A percentile compares a stretch with the other conserved stretches of the same genome.
Evolutionary conservation across 2,888 invertebrate species (phyloP).

Genomic region (Galerucella nymphaeae): DNA sequence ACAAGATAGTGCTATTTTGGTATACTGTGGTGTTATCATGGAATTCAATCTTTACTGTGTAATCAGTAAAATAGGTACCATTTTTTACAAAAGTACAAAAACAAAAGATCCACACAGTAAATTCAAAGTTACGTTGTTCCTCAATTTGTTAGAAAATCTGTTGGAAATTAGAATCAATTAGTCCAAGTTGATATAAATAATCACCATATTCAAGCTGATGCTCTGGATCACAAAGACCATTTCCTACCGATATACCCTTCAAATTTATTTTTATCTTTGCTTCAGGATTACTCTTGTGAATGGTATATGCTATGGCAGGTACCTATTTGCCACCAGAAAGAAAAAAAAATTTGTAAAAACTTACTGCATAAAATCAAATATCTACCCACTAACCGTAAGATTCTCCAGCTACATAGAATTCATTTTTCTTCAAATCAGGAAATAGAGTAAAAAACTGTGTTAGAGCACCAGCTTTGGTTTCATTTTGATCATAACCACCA

Average conservation of each 20-base stretch:
- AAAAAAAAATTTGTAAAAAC: neutral
- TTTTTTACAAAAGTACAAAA: too few relatives aligned
- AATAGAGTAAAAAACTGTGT: conserved; percentile 88
- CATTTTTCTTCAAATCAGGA: conserved; percentile 77
- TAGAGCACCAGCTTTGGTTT: conserved; percentile 82
- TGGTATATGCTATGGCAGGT: conserved; percentile 81
- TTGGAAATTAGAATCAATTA: conserved; percentile 74
- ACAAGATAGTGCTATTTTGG: too few relatives aligned
- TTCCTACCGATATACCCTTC: conserved; percentile 80
- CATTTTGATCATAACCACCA: conserved; percentile 81
- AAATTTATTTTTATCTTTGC: conserved; percentile 76
- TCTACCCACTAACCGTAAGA: conserved; percentile 73
- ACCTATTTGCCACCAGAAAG: conserved; percentile 71
- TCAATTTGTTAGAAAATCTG: conserved; percentile 73
- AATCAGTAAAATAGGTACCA: too few relatives aligned
- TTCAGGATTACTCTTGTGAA: conserved; percentile 72
- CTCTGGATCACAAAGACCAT: conserved; percentile 82
- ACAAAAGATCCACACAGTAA: too few relatives aligned
- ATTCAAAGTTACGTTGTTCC: conserved; percentile 63
- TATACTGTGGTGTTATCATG: too few relatives aligned
- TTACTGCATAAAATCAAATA: neutral
- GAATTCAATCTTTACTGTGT: neutral
- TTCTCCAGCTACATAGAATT: conserved; percentile 90
- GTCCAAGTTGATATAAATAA: conserved; percentile 82
- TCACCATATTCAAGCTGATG: conserved; percentile 83